phyloP scores from a whole-genome alignment of 2,888 invertebrate genomes.

The Seira ritae region DNA sequence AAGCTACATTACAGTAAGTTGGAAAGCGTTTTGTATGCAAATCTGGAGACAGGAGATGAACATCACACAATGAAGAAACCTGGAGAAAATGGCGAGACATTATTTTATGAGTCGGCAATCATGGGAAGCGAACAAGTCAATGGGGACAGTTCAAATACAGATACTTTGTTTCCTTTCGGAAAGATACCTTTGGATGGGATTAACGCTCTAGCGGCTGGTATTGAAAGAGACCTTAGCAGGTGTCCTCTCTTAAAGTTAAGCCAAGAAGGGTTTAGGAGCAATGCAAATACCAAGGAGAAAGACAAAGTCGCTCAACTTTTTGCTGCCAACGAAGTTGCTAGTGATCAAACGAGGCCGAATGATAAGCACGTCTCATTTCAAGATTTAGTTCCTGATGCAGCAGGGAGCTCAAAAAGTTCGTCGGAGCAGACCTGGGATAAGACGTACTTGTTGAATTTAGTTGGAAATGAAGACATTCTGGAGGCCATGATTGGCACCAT shows the following conservation, averaged over 20 bases:
- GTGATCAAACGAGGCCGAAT: not conserved
- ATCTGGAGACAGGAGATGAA: too few relatives aligned
- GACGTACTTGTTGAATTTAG: slow-evolving; percentile 63
- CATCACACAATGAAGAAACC: not conserved
- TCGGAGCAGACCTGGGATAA: slow-evolving; percentile 62
- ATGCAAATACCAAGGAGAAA: slow-evolving; percentile 26
- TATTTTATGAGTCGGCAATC: not conserved
- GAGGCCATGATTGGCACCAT: slow-evolving; percentile 80
- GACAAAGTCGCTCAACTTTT: slow-evolving; percentile 64
- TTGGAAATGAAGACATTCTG: slow-evolving; percentile 78
- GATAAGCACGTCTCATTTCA: too few relatives aligned
- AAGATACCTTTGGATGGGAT: slow-evolving; percentile 40
- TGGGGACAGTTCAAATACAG: too few relatives aligned
- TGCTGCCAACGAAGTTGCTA: slow-evolving; percentile 29
- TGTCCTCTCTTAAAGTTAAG: slow-evolving; percentile 15
- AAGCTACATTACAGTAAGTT: too few relatives aligned
- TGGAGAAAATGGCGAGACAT: not conserved
- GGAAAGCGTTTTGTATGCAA: too few relatives aligned
- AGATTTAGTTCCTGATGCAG: not conserved
- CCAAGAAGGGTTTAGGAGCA: not conserved
- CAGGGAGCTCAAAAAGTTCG: not conserved
- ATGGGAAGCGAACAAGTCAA: not conserved
- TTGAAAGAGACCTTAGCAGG: slow-evolving; percentile 34
- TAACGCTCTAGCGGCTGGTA: slow-evolving; percentile 28
- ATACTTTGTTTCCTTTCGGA: slow-evolving; percentile 68